Percentiles rank a stretch among this genome's conserved stretches.
These are phyloP conservation scores for Leptopilina drosophilae DNA, from an alignment of 2,888 invertebrate species.

Conservation along the genomic window DNA sequence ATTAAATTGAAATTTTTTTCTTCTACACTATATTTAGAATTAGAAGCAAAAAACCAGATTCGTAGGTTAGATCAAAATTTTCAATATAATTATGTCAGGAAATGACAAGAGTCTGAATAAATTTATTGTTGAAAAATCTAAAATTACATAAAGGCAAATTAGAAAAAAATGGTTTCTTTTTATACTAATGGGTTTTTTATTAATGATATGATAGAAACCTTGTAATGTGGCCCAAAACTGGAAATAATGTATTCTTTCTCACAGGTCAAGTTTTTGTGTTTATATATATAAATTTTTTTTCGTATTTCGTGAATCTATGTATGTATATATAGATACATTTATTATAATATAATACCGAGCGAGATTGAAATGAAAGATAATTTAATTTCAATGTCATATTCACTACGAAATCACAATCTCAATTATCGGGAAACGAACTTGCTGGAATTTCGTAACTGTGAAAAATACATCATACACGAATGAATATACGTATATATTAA, in stretches of 20 bases:
- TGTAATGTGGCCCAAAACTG: background rate
- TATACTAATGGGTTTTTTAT: slow-evolving; percentile 17
- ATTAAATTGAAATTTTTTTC: too few species aligned
- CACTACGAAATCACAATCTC: slow-evolving; percentile 22
- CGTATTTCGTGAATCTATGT: background rate
- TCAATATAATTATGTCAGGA: background rate
- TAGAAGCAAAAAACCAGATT: too few species aligned
- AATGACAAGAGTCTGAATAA: background rate
- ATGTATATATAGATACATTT: too few species aligned
- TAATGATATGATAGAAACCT: background rate
- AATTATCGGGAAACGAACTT: slow-evolving; percentile 32
- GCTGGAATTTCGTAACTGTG: slow-evolving; percentile 26
- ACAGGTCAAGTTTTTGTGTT: slow-evolving; percentile 3
- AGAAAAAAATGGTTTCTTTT: background rate
- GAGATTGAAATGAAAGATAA: slow-evolving; percentile 8
- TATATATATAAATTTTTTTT: background rate
- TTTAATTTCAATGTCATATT: slow-evolving; percentile 19
- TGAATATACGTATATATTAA: background rate
- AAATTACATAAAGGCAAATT: background rate
- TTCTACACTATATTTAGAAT: too few species aligned
- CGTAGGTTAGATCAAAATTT: background rate
- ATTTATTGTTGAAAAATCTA: background rate
- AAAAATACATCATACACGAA: background rate
- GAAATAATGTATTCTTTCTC: slow-evolving; percentile 6
- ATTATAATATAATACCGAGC: too few species aligned